These are phyloP conservation scores for Sylvia atricapilla DNA, from an alignment of 2,113 vertebrate genomes.

Conservation along the genomic window DNA sequence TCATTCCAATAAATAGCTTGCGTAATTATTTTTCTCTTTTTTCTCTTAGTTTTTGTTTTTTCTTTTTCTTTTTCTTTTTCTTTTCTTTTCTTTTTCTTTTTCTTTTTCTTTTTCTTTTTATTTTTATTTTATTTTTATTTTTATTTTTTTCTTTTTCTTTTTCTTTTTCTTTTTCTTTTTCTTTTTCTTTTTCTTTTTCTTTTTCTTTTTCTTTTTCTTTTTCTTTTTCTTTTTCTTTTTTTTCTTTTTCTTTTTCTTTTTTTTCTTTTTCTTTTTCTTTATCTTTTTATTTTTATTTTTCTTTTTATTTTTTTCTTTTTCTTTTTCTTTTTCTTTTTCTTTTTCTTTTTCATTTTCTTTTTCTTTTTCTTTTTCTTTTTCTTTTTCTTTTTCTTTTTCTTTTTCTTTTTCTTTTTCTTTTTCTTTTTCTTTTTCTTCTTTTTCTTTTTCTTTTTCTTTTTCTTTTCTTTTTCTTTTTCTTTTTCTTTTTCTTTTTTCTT, in stretches of 20 bases:
- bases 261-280: neutral
- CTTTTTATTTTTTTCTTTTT: rapidly evolving
- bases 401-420: rapidly evolving
- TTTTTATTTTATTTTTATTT: rapidly evolving
- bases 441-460: too few relatives aligned
- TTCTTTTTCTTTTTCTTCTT: too few relatives aligned
- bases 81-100: rapidly evolving
- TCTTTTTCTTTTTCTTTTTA: too few relatives aligned
- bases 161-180: neutral
- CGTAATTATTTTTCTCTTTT: neutral
- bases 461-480: rapidly evolving
- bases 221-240: rapidly evolving
- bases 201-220: neutral
- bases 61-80: rapidly evolving
- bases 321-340: neutral
- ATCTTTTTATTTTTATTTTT: rapidly evolving
- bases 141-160: rapidly evolving
- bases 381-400: rapidly evolving
- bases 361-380: too few relatives aligned
- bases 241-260: neutral
- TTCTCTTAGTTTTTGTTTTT: rapidly evolving
- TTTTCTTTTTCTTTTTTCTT: neutral
- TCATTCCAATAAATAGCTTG: conserved; percentile 44
- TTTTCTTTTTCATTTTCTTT: too few relatives aligned
- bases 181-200: too few relatives aligned